A percentile compares a stretch with the other conserved stretches of the same genome.
These are phyloP conservation scores for Pollenia amentaria DNA, from an alignment of 2,888 invertebrate genomes.

Conservation along the genomic window DNA sequence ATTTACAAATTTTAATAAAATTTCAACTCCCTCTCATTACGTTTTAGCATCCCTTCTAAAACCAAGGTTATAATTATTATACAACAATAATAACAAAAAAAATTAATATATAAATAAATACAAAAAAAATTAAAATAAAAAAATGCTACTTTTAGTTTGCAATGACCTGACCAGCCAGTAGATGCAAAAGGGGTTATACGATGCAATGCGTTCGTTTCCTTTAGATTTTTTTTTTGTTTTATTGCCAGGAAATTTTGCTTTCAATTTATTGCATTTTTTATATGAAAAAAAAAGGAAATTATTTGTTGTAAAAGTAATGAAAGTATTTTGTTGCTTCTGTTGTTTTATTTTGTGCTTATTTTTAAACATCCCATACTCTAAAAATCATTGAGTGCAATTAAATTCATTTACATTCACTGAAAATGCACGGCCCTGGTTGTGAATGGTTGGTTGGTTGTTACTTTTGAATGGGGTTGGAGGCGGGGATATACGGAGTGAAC, in stretches of 20 bases:
- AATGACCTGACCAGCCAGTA: constrained; percentile 56
- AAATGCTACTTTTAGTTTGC: constrained; percentile 42
- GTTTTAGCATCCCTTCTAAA: constrained; percentile 30
- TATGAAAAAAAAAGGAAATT: constrained; percentile 9
- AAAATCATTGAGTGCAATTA: constrained; percentile 64
- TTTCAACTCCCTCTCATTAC: constrained; percentile 55
- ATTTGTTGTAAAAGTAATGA: constrained; percentile 59
- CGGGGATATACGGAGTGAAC: not conserved
- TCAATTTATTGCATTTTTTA: constrained; percentile 66
- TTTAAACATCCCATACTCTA: constrained; percentile 57
- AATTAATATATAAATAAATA: constrained; percentile 41
- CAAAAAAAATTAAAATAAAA: constrained; percentile 8
- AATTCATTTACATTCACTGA: constrained; percentile 55
- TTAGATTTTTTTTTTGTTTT: constrained; percentile 16
- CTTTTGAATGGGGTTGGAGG: not conserved
- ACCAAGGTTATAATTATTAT: constrained; percentile 54
- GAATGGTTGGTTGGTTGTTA: not conserved
- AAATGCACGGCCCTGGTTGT: constrained; percentile 20
- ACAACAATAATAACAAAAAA: constrained; percentile 43
- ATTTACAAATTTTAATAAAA: constrained; percentile 66
- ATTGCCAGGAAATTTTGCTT: constrained; percentile 63
- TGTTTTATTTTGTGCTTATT: constrained; percentile 49
- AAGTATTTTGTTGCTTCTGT: constrained; percentile 53
- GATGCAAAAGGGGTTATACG: constrained; percentile 50
- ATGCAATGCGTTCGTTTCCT: constrained; percentile 62